Base-by-base conservation (phyloP, 2,888 invertebrate genomes). In the Epiblema foenella region DNA sequence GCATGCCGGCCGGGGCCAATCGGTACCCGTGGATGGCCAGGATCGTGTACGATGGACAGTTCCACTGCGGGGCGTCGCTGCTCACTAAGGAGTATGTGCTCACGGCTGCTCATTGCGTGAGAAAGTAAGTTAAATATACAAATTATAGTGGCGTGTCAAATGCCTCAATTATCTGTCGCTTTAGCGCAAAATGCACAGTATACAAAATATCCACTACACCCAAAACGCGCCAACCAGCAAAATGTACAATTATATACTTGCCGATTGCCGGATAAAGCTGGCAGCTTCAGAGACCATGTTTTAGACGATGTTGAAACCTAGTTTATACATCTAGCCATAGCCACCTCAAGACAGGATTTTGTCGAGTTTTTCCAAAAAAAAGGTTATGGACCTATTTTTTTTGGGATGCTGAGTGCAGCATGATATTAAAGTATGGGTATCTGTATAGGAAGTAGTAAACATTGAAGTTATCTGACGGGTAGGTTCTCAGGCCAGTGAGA, bases 21-120 rank as follows among this genome's bases (percentile, higher is more conserved):
- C 95, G 96, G 77, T 98, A 97, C 87, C 98, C 98, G 10, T 98
- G 98, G 98, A 95, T 98, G 88, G 98, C 97, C 3, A 94, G 97
- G 78, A 94, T 98, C 68, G 96, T 98, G 15, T 98, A 98, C 86
- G 97, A 98, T 82, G 97, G 97, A 0, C 96, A 96, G 87, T 98
- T 97, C 90, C 98, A 98, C 85, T 98, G 98, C 82, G 98, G 98
- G 0, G 98, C 96, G 24, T 97, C 97, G 2, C 93, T 98, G 37
- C 93, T 98, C 57, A 97, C 97, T 68, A 96, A 96, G 84, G 97
- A 97, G 88, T 97, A 97, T 85, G 97, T 98, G 71, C 93, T 98
- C 68, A 97, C 98, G 0, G 98, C 98, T 0, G 98, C 98, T 2
- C 98, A 98, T 91, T 98, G 98, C 84, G 96, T 98, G 68, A 93